Base-by-base conservation (phyloP, 2,797 vertebrate species). In the Coregonus ussuriensis region DNA sequence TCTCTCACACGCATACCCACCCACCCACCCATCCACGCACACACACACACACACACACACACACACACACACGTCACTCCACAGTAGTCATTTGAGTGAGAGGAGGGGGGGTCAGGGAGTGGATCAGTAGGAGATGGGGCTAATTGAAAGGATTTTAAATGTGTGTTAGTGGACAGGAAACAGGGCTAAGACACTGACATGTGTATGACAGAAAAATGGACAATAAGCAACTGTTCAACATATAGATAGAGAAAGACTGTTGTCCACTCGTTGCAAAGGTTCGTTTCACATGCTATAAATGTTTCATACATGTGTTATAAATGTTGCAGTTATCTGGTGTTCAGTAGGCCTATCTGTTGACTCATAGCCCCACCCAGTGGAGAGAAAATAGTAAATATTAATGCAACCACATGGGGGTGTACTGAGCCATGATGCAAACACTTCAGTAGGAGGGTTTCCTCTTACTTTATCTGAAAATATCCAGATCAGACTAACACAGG, bases 111-210 rank as follows among this genome's bases (percentile, higher is more conserved):
- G 29, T 67, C 25, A 67, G 13, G 35, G 14, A 35, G 65, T 67
- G 31, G 54, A 67, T 67, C 14, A 33, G 31, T 35, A 31, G 15
- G 65, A 16, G 65, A 67, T 67, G 65, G 5, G 65, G 29, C 31
- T 33, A 67, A 67, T 67, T 67, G 31, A 35, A 67, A 67, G 65
- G 65, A 67, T 33, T 67, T 67, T 4, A 67, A 35, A 67, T 67
- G 65, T 67, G 15, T 35, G 63, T 1, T 25, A 15, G 11, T 16
- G 15, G 14, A 16, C 65, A 67, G 21, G 14, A 18, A 67, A 35
- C 29, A 13, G 5, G 3, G 54, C 16, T 4, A 35, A 67, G 65
- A 7, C 31, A 67, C 14, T 67, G 29, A 35, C 65, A 35, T 56
- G 54, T 59, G 54, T 59, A n/a, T 59, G 54, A 41, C 41, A 9